These are phyloP conservation scores for Onchidella celtica DNA, from an alignment of 2,888 invertebrate species.

Conservation along the genomic window DNA sequence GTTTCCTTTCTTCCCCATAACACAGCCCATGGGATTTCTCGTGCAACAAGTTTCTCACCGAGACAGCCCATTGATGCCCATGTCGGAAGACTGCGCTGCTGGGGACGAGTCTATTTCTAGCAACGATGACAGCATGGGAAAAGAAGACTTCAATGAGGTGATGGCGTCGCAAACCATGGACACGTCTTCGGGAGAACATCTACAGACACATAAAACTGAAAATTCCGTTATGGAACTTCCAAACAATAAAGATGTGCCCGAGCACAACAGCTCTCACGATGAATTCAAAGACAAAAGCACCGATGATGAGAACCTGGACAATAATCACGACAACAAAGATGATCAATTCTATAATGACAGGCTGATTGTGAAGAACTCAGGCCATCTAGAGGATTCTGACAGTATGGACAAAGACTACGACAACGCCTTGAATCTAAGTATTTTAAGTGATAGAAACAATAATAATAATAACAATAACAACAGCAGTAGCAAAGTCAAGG, in stretches of 20 bases:
- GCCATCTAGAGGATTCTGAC: background rate
- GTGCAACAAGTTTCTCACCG: conserved; percentile 66
- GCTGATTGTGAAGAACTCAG: no score
- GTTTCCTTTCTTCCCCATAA: conserved; percentile 81
- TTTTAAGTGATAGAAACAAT: conserved; percentile 32
- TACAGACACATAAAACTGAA: no score
- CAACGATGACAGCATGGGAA: background rate
- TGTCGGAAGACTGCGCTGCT: background rate
- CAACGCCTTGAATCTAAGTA: conserved; percentile 26
- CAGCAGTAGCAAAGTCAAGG: background rate
- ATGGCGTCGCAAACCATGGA: background rate
- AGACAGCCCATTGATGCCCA: background rate
- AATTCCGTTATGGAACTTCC: no score
- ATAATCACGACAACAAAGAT: background rate
- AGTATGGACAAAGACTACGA: background rate
- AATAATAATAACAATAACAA: background rate
- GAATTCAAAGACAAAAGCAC: no score
- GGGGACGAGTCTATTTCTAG: background rate
- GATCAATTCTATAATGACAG: no score
- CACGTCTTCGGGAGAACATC: no score
- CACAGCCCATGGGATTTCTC: conserved; percentile 81
- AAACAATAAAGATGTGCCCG: background rate
- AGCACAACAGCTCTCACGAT: background rate
- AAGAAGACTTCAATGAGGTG: background rate
- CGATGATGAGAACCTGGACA: background rate